Conservation (phyloP, 2,797 vertebrate species). For the Cynodonichthys magdalenae region DNA sequence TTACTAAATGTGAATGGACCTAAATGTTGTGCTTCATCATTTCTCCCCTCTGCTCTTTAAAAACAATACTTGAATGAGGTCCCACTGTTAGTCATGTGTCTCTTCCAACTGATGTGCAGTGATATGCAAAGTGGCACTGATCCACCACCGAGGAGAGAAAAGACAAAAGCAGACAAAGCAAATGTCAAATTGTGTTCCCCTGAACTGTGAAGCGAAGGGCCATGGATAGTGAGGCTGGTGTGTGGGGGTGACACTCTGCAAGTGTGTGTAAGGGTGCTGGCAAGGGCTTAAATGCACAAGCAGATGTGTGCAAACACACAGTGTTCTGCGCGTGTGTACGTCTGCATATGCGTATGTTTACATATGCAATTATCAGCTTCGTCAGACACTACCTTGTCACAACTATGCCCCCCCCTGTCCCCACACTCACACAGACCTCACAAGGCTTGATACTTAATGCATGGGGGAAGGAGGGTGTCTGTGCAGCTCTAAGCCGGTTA, state of each 20-base stretch:
- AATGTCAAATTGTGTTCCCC: slow-evolving; percentile 71
- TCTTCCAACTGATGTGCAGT: slow-evolving; percentile 55
- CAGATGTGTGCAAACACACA: slow-evolving; percentile 56
- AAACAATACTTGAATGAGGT: slow-evolving; percentile 61
- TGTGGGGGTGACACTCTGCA: neutral
- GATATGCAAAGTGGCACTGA: slow-evolving; percentile 72
- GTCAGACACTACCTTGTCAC: slow-evolving; percentile 49
- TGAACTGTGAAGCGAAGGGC: slow-evolving; percentile 41
- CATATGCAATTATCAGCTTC: slow-evolving; percentile 53
- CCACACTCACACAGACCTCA: slow-evolving; percentile 41
- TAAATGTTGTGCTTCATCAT: slow-evolving; percentile 35
- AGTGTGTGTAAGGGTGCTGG: slow-evolving; percentile 16
- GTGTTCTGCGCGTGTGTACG: slow-evolving; percentile 31
- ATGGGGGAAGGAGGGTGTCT: slow-evolving; percentile 55
- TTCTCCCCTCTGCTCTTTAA: slow-evolving; percentile 29
- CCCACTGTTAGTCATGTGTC: slow-evolving; percentile 60
- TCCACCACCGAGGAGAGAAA: slow-evolving; percentile 56
- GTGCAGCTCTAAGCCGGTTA: slow-evolving; percentile 81
- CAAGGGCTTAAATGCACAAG: slow-evolving; percentile 43
- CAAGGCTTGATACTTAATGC: slow-evolving; percentile 59
- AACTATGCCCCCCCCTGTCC: slow-evolving; percentile 17
- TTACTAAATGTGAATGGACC: slow-evolving; percentile 36
- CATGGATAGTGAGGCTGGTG: slow-evolving; percentile 8
- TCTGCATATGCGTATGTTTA: slow-evolving; percentile 41
- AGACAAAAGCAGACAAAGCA: slow-evolving; percentile 69